phyloP scores from a whole-genome alignment of 2,797 vertebrate species.

The Melanotaenia pygmaea region DNA sequence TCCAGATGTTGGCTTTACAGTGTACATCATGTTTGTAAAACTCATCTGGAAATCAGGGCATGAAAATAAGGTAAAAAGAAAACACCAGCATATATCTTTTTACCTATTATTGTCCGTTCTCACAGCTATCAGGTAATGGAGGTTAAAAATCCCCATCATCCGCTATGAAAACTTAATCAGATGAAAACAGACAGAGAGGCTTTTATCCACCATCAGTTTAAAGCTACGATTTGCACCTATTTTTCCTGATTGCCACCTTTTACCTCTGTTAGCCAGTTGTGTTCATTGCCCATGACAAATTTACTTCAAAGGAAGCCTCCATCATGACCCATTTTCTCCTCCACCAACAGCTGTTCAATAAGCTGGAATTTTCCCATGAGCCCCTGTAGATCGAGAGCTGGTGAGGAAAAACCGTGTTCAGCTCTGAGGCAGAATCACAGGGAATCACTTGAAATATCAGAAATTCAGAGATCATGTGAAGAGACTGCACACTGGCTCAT shows the following conservation, averaged over 20 bases:
- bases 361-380: conserved; percentile 66
- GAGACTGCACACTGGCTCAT: conserved; percentile 36
- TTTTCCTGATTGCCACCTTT: conserved; percentile 68
- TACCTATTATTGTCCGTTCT: conserved; percentile 24
- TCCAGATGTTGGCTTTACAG: neutral
- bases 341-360: conserved; percentile 69
- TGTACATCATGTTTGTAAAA: neutral
- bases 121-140: conserved; percentile 48
- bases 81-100: neutral
- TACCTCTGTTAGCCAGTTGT: conserved; percentile 63
- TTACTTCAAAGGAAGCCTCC: conserved; percentile 70
- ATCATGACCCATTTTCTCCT: conserved; percentile 73
- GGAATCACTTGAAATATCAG: conserved; percentile 45
- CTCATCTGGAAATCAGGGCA: neutral
- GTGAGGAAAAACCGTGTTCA: conserved; percentile 27
- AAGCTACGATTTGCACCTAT: conserved; percentile 61
- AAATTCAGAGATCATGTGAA: conserved; percentile 32
- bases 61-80: neutral
- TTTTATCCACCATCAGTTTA: conserved; percentile 69
- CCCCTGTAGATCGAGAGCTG: conserved; percentile 46
- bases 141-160: conserved; percentile 51
- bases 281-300: conserved; percentile 68
- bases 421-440: conserved; percentile 10
- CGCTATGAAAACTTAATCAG: conserved; percentile 55
- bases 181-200: conserved; percentile 46